Evolutionary conservation across 1,140 invertebrate species (phyloP), one percentile per base, ranked within the genome.

Genomic region (Drosophila lowei): DNA sequence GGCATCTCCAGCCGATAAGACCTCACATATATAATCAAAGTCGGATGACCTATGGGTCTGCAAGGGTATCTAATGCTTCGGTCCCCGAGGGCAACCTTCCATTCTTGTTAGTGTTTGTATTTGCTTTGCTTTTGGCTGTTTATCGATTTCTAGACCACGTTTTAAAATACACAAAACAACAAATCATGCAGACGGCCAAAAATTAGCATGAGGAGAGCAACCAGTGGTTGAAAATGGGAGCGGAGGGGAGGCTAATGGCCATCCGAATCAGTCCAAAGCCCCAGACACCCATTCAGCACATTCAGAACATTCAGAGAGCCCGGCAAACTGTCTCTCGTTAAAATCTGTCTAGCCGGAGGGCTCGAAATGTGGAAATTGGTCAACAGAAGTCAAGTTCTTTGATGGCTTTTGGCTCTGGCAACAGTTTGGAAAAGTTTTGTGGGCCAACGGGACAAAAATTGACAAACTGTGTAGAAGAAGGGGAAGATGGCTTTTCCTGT

Each of bases 71-170:
- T 9, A 13, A 4, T 13, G 4, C 11, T 38, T 38, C 34, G 11
- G 11, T 0, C 3, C 9, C 3, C 11, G 13, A 38, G 5, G 5
- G 3, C 34, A 5, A 1, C 34, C 1, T 1, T 28, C 44, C 9
- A 47, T 44, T 46, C 41, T 56, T 23, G 44, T 47, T 38, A 38
- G 28, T n/a, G 30, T 34, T 21, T 50, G 52, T 47, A 30, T 44
- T 61, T 13, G 57, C 34, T 64, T 52, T 18, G 44, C 64, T 63
- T 67, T 55, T 57, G 54, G 58, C 65, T 63, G 52, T 49, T 72
- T 86, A 80, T 86, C 77, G 81, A 78, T 80, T 86, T 80, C 74
- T 72, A 86, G 77, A 81, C 78, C 74, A 63, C 74, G 48, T 57
- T 80, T 80, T 53, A 67, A 78, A 81, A 60, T 64, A 56, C 68